Base-by-base conservation (phyloP, 2,888 invertebrate genomes). In the Idaea biselata region DNA sequence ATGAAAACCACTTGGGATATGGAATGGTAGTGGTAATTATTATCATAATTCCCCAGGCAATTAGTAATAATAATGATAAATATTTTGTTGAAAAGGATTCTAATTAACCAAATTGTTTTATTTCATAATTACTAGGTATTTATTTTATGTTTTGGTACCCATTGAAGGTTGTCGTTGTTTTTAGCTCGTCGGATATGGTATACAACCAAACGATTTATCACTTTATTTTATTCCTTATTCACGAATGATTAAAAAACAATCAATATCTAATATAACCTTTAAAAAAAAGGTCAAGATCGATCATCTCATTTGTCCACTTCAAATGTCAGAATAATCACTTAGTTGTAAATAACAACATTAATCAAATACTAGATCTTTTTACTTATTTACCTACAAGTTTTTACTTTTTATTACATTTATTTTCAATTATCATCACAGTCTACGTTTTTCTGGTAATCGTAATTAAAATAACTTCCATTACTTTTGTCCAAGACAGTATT, bases 271-370 rank as follows among this genome's bases (percentile, higher is more conserved):
- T 55, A 14, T 33, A 44, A 59, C 53, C 18, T 58, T 18, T 57
- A 57, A 62, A 53, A 25, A 31, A 79, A 80, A 81, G 81, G 75
- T 81, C 81, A 81, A 80, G 80, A 75, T 58, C 77, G 64, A 69
- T 66, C 65, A 70, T 68, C 65, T 68, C 69, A 66, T 44, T 44
- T 72, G 73, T 70, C 66, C 63, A 71, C 68, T 70, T 62, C 61
- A 73, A 79, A 80, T 79, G 74, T 70, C 77, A 79, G 63, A 44
- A 44, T 44, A 44, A 44, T 44, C 44, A 44, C 44, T 44, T 44
- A 7, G 11, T 8, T 44, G 14, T 44, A 44, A 44, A 44, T 44
- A 44, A 44, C 11, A 44, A 44, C 44, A 44, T 44, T 44, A 44
- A 44, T 44, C 44, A 44, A 44, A 44, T 44, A 25, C 25, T 25